Evolutionary conservation across 2,888 invertebrate genomes (phyloP).

Genomic region (Clanis bilineata): DNA sequence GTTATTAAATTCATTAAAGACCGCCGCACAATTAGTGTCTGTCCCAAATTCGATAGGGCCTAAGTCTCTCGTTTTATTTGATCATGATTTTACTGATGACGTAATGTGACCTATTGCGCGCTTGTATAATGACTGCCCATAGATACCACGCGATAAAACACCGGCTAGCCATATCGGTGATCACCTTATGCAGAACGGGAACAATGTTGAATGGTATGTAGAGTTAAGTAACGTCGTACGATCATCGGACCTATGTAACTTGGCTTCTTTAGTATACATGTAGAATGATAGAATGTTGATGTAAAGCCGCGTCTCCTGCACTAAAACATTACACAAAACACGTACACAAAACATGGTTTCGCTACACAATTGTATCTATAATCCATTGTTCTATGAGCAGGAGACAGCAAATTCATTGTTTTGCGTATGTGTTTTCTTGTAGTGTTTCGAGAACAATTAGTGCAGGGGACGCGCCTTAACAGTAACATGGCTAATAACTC

Average conservation of each 20-base stretch:
- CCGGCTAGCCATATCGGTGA: constrained; percentile 44
- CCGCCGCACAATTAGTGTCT: background rate
- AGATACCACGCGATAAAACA: constrained; percentile 47
- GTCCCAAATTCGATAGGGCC: background rate
- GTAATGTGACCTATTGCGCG: constrained; percentile 64
- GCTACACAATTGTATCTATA: no score
- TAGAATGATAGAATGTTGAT: background rate
- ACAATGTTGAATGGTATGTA: constrained; percentile 34
- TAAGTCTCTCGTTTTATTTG: background rate
- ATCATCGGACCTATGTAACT: constrained; percentile 23
- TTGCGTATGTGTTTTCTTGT: no score
- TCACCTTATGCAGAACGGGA: constrained; percentile 35
- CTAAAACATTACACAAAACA: no score
- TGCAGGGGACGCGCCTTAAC: no score
- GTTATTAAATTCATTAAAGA: background rate
- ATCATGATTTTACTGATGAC: constrained; percentile 45
- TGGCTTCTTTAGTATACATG: constrained; percentile 12
- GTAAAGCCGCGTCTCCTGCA: no score
- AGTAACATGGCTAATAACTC: no score
- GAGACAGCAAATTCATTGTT: no score
- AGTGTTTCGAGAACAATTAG: no score
- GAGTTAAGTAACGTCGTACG: constrained; percentile 20
- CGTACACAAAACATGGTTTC: no score
- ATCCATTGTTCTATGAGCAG: no score
- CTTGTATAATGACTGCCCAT: constrained; percentile 59